Conservation (phyloP, 2,113 vertebrate genomes). For the Riparia riparia region DNA sequence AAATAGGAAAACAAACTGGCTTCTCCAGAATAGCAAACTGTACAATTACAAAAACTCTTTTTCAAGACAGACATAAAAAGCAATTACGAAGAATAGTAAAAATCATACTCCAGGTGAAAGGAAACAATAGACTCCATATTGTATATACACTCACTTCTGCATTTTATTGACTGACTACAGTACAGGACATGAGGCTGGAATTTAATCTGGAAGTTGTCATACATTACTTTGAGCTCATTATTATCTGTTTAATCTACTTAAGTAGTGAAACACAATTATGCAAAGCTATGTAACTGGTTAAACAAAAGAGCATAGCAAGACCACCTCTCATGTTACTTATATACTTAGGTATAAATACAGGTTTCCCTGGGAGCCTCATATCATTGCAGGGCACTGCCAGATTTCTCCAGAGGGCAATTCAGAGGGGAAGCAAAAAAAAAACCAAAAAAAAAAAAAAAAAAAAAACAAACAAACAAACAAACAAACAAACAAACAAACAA, state of each 20-base stretch:
- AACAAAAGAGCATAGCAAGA: neutral
- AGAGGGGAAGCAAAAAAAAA: neutral
- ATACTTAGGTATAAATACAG: neutral
- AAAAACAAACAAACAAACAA: no score
- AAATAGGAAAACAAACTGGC: constrained; percentile 19
- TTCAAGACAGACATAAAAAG: constrained; percentile 67
- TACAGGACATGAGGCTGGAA: neutral
- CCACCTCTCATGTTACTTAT: neutral
- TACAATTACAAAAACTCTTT: constrained; percentile 51
- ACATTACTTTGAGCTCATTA: neutral
- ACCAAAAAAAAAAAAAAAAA: neutral
- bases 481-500: no score
- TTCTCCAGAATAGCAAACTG: constrained; percentile 43
- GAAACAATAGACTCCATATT: constrained; percentile 19
- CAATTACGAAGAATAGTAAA: constrained; percentile 69
- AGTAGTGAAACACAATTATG: neutral
- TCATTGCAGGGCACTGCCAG: neutral
- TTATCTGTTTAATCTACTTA: neutral
- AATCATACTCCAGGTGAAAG: constrained; percentile 33
- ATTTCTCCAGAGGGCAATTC: neutral
- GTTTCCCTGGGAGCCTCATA: neutral
- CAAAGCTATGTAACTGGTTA: neutral
- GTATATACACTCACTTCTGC: neutral
- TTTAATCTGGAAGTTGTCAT: constrained; percentile 6
- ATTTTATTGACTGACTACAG: neutral